These are phyloP conservation scores for Oxycera nigricornis DNA, from an alignment of 2,888 invertebrate genomes.

Conservation along the genomic window DNA sequence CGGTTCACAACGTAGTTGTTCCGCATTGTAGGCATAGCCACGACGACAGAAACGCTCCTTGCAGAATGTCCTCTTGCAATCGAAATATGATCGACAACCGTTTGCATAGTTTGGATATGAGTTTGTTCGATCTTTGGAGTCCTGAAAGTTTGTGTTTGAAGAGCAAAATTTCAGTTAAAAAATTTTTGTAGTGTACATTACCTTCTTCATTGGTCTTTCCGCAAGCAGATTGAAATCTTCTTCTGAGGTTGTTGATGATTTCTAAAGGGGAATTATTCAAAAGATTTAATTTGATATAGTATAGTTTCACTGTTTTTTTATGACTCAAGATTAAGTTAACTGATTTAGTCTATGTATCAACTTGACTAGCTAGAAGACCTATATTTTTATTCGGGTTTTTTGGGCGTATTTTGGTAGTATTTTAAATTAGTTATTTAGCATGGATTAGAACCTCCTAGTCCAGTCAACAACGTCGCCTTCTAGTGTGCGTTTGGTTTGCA, in stretches of 20 bases:
- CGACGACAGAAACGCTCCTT: neutral
- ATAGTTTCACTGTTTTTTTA: too few relatives aligned
- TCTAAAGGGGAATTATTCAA: neutral
- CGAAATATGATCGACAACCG: conserved; percentile 28
- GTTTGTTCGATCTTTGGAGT: neutral
- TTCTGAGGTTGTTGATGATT: neutral
- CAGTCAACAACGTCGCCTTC: too few relatives aligned
- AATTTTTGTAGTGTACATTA: neutral
- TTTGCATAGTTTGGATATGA: conserved; percentile 11
- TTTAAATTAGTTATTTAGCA: too few relatives aligned
- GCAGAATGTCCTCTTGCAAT: conserved; percentile 10
- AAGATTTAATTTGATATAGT: neutral
- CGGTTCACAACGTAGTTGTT: conserved; percentile 8
- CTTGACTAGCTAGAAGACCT: too few relatives aligned
- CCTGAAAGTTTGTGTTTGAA: too few relatives aligned
- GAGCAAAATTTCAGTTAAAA: too few relatives aligned
- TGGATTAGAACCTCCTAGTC: too few relatives aligned
- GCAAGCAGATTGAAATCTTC: neutral
- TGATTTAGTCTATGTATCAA: too few relatives aligned
- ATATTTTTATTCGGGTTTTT: too few relatives aligned
- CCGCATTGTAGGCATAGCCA: neutral
- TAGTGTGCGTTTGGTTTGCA: too few relatives aligned
- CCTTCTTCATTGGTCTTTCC: neutral
- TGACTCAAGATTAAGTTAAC: too few relatives aligned
- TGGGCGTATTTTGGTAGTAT: too few relatives aligned